Evolutionary conservation across 2,113 vertebrate genomes (phyloP), one percentile per base, ranked within the genome.

Genomic region (Macroglossus sobrinus): DNA sequence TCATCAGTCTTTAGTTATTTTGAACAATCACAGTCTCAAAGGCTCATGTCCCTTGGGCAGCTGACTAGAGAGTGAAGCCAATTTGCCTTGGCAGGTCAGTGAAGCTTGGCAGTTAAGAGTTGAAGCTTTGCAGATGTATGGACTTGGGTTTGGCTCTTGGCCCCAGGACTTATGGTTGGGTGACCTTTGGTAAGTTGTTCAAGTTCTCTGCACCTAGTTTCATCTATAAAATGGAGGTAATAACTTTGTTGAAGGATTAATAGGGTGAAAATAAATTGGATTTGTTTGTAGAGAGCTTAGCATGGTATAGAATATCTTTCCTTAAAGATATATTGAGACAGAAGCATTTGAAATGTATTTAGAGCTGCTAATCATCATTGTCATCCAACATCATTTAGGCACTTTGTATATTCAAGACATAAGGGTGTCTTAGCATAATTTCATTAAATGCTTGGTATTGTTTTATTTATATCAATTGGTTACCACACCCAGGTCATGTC

Each of bases 1-100:
- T 74, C 76, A 91, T 94, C 95, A 91, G 80, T 81, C 91, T 59
- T 91, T n/a, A 13, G 35, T 95, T 97, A 93, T 86, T 96, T 6
- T 59, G 94, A 95, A 72, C 76, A 88, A 59, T n/a, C 53, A 16
- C 66, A 91, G 47, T 45, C 76, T 88, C 81, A 79, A 10, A 88
- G 88, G 64, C 33, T 59, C 28, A 6, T 15, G 71, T 90, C 72
- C 80, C 61, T 33, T 26, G 66, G 85, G 88, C 63, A 68, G 47
- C 33, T 79, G 69, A 63, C 28, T 64, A 26, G 74, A 35, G 47
- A 71, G 9, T 13, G 57, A 63, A 78, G n/a, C 22, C 6, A 19
- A 11, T 50, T 40, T 81, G 90, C 55, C 50, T 85, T 69, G 86
- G 68, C 0, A 2, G 30, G 30, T 35, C 53, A 59, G 47, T 8